Conservation (phyloP, 2,113 vertebrate species). For the Phaethornis superciliosus region DNA sequence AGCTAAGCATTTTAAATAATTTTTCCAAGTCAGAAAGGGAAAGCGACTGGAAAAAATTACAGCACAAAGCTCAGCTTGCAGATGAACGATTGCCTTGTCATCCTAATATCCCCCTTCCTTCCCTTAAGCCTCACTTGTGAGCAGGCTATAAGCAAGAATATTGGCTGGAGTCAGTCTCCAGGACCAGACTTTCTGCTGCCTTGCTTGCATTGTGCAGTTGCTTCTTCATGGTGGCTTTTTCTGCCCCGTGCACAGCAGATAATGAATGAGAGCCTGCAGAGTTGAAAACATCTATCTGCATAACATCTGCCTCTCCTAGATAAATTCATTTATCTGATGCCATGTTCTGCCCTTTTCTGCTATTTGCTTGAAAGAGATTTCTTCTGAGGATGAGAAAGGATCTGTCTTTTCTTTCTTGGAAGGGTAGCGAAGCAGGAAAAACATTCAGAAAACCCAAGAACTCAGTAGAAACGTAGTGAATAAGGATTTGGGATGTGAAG, state of each 20-base stretch:
- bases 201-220: neutral
- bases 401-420: neutral
- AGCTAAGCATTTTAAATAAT: slow-evolving; percentile 54
- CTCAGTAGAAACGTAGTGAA: neutral
- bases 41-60: slow-evolving; percentile 59
- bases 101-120: slow-evolving; percentile 30
- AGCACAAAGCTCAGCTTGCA: slow-evolving; percentile 22
- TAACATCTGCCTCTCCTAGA: neutral
- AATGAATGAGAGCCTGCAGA: neutral
- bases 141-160: neutral
- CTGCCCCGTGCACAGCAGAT: neutral
- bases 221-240: neutral
- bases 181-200: neutral
- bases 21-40: slow-evolving; percentile 49
- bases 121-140: neutral
- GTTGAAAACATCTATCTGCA: neutral
- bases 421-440: neutral
- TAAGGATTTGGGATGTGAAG: neutral
- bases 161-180: neutral
- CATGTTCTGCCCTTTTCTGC: neutral
- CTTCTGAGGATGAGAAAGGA: neutral
- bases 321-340: neutral
- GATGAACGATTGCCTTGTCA: slow-evolving; percentile 55
- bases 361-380: neutral
- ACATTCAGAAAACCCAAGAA: neutral